Conservation (phyloP, 2,888 invertebrate species). For the Chrysina gloriosa region DNA sequence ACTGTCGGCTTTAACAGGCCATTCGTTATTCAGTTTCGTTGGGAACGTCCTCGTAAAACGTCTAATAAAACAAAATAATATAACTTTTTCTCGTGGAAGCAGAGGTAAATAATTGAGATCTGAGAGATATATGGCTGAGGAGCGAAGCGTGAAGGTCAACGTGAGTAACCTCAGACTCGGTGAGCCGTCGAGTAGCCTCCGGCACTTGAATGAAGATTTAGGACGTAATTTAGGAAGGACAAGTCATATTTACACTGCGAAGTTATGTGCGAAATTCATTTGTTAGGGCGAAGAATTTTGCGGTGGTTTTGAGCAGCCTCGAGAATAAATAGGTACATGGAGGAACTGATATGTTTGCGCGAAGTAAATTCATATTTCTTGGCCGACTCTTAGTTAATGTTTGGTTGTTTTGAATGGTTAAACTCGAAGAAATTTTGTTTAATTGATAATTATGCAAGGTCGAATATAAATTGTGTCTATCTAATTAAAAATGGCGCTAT, state of each 20-base stretch:
- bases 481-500: too few species aligned
- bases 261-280: slow-evolving; percentile 31
- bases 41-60: slow-evolving; percentile 18
- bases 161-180: slow-evolving; percentile 27
- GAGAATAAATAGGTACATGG: too few species aligned
- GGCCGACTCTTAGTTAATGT: too few species aligned
- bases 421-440: too few species aligned
- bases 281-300: slow-evolving; percentile 26
- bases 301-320: slow-evolving; percentile 13
- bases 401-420: too few species aligned
- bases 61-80: slow-evolving; percentile 36
- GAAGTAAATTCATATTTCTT: too few species aligned
- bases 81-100: slow-evolving; percentile 13
- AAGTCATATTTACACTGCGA: slow-evolving; percentile 29
- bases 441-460: too few species aligned
- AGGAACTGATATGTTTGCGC: too few species aligned
- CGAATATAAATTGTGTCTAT: too few species aligned
- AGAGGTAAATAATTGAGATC: slow-evolving; percentile 32
- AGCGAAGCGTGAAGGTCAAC: slow-evolving; percentile 32
- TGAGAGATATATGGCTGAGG: slow-evolving; percentile 20
- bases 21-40: slow-evolving; percentile 20
- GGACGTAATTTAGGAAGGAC: slow-evolving; percentile 28
- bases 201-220: slow-evolving; percentile 39
- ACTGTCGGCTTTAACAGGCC: slow-evolving; percentile 29
- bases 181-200: slow-evolving; percentile 14